Conservation (phyloP, 2,113 vertebrate species). For the Ibidorhyncha struthersii region DNA sequence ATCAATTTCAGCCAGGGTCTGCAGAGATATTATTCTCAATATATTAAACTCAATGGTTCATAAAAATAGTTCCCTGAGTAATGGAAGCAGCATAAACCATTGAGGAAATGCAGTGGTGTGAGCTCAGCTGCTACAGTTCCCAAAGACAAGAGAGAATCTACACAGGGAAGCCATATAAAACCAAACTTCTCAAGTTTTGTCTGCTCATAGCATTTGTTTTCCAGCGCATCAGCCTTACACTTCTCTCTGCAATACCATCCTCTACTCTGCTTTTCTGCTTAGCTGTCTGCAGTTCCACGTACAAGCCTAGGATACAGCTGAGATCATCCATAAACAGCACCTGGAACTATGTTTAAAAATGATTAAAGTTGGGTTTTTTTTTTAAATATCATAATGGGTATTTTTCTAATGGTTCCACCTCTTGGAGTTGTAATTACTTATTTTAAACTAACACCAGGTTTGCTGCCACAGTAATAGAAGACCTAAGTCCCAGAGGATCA, state of each 20-base stretch:
- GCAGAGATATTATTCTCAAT: not conserved
- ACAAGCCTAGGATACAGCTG: accelerated
- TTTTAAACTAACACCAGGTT: not conserved
- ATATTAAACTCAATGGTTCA: not conserved
- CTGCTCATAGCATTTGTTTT: not conserved
- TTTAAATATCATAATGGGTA: not conserved
- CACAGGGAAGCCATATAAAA: not conserved
- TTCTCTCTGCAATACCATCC: not conserved
- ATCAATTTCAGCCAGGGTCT: not conserved
- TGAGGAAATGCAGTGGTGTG: not conserved
- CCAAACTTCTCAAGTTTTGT: not conserved
- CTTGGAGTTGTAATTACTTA: not conserved
- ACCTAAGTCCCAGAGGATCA: not conserved
- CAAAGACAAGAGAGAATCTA: not conserved
- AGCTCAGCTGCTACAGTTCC: not conserved
- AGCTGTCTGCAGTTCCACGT: not conserved
- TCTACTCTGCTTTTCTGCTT: not conserved
- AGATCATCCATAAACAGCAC: not conserved
- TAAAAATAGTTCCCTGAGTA: not conserved
- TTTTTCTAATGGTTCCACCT: not conserved
- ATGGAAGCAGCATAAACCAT: not conserved
- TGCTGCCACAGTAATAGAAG: not conserved
- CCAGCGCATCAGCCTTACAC: not conserved
- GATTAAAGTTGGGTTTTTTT: not conserved
- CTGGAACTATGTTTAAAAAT: not conserved